Percentiles rank a stretch among this genome's conserved stretches.
phyloP scores from a whole-genome alignment of 2,113 vertebrate genomes.

The Antechinus stuartii region DNA sequence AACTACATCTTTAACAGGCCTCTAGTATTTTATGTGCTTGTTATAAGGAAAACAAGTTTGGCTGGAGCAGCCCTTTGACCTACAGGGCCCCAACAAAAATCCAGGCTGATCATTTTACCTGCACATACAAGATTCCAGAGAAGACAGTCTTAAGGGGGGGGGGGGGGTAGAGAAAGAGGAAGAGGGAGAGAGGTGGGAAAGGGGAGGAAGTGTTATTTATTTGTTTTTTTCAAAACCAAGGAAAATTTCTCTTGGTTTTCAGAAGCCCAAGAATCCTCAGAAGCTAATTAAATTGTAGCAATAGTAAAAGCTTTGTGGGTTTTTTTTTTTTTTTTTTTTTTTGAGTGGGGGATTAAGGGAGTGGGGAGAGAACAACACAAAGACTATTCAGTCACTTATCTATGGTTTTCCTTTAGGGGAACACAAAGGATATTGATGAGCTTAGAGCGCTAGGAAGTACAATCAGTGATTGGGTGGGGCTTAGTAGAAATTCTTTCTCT shows the following conservation, averaged over 20 bases:
- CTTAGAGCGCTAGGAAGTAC: neutral
- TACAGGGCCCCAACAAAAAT: neutral
- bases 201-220: too few species aligned
- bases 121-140: neutral
- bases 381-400: neutral
- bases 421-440: neutral
- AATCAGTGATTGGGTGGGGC: neutral
- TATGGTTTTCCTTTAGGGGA: neutral
- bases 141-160: neutral
- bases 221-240: neutral
- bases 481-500: neutral
- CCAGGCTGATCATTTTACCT: neutral
- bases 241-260: neutral
- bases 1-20: neutral
- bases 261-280: neutral
- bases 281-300: neutral
- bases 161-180: too few species aligned
- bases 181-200: too few species aligned
- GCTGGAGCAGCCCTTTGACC: neutral
- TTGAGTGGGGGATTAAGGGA: neutral
- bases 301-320: neutral
- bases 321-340: neutral
- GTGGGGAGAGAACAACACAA: neutral
- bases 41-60: conserved; percentile 1
- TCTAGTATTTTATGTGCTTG: neutral